Evolutionary conservation across 2,113 vertebrate genomes (phyloP).

Genomic region (Burhinus bistriatus): DNA sequence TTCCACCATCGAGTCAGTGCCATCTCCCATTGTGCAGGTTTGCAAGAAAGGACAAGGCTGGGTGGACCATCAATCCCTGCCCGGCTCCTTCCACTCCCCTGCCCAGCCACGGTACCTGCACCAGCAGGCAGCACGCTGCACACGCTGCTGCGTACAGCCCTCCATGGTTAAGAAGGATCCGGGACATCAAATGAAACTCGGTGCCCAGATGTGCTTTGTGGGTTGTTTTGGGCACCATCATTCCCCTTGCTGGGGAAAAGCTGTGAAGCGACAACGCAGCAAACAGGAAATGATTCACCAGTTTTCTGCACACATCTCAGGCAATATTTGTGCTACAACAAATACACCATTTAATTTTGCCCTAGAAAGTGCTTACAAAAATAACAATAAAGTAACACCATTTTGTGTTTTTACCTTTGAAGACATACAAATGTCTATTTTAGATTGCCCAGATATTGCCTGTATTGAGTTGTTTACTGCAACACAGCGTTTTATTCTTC

Average conservation of each 20-base stretch:
- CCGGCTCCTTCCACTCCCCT: neutral
- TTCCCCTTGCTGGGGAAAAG: neutral
- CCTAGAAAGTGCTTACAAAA: neutral
- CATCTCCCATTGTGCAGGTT: neutral
- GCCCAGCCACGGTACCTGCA: neutral
- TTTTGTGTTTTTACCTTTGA: neutral
- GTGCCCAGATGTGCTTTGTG: neutral
- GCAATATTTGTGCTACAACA: neutral
- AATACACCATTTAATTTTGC: neutral
- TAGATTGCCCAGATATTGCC: neutral
- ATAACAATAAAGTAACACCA: neutral
- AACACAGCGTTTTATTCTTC: neutral
- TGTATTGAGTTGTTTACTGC: slow-evolving; percentile 43
- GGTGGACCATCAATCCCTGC: neutral
- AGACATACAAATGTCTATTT: neutral
- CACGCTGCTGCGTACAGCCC: rapidly evolving
- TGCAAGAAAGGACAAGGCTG: neutral
- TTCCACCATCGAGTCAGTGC: neutral
- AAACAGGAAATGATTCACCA: neutral
- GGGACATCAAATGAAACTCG: neutral
- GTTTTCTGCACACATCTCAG: neutral
- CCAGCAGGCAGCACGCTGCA: rapidly evolving
- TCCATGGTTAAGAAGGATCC: neutral
- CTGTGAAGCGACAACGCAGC: neutral
- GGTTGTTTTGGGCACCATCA: neutral